These are phyloP conservation scores for Dendrolimus pini DNA, from an alignment of 2,888 invertebrate species.

Conservation along the genomic window DNA sequence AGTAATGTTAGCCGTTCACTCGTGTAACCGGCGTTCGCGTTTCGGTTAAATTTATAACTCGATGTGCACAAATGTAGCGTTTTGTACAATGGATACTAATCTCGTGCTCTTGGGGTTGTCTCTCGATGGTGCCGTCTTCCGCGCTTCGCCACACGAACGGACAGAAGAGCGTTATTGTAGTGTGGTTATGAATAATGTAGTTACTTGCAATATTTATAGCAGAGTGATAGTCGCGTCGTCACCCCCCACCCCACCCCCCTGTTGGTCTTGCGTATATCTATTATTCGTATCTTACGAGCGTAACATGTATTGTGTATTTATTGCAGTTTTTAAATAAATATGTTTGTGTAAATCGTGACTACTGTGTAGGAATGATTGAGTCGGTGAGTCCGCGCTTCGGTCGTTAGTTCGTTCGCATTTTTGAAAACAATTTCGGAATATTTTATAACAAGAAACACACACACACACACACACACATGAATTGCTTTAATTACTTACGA, in stretches of 20 bases:
- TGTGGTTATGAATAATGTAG: slow-evolving; percentile 54
- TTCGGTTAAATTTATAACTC: slow-evolving; percentile 20
- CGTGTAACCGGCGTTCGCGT: slow-evolving; percentile 8
- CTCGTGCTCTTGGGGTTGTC: slow-evolving; percentile 36
- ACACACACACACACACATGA: slow-evolving; percentile 59
- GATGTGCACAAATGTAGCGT: slow-evolving; percentile 54
- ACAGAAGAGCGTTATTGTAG: slow-evolving; percentile 37
- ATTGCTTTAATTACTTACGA: slow-evolving; percentile 77
- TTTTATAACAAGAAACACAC: slow-evolving; percentile 48
- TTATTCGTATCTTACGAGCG: too few relatives aligned
- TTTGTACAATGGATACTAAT: slow-evolving; percentile 40
- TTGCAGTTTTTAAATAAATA: slow-evolving; percentile 14
- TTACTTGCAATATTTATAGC: slow-evolving; percentile 55
- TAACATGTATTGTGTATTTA: too few relatives aligned
- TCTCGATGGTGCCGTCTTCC: slow-evolving; percentile 34
- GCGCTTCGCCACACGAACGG: slow-evolving; percentile 37
- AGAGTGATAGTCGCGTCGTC: neutral
- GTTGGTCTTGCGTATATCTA: too few relatives aligned
- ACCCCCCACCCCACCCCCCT: neutral
- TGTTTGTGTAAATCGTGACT: slow-evolving; percentile 47
- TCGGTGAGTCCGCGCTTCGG: slow-evolving; percentile 39
- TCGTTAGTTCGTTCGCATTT: slow-evolving; percentile 30
- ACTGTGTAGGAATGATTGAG: slow-evolving; percentile 47
- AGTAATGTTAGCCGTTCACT: neutral
- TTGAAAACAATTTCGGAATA: slow-evolving; percentile 67